phyloP scores from a whole-genome alignment of 2,797 vertebrate genomes.

The Hipposideros larvatus region DNA sequence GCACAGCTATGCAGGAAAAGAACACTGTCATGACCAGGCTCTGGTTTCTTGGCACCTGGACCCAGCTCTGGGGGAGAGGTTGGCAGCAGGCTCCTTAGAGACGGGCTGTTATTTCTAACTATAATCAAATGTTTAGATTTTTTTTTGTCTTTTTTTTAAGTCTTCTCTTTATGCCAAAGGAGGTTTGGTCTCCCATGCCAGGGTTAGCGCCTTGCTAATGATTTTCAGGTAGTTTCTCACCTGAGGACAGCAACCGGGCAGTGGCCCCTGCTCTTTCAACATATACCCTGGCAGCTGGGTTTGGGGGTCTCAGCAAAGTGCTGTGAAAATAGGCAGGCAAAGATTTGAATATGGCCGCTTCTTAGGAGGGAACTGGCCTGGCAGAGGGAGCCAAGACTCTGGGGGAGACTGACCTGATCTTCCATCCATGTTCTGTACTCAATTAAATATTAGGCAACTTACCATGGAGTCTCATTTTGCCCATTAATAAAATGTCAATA shows the following conservation, averaged over 20 bases:
- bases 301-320: neutral
- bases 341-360: neutral
- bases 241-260: neutral
- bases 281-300: neutral
- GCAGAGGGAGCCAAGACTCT: neutral
- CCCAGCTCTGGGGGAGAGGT: neutral
- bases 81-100: constrained; percentile 38
- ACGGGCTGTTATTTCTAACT: constrained; percentile 43
- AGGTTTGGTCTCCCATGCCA: neutral
- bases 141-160: neutral
- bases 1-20: constrained; percentile 35
- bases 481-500: neutral
- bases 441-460: neutral
- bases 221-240: constrained; percentile 53
- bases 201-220: constrained; percentile 47
- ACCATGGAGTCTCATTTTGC: neutral
- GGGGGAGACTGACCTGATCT: neutral
- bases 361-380: neutral
- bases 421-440: neutral
- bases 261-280: neutral
- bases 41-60: constrained; percentile 60
- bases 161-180: neutral
- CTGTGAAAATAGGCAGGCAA: neutral
- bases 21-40: constrained; percentile 35
- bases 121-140: constrained; percentile 24